Evolutionary conservation across 2,888 invertebrate species (phyloP).

Genomic region (Drosophila fulvimacula): DNA sequence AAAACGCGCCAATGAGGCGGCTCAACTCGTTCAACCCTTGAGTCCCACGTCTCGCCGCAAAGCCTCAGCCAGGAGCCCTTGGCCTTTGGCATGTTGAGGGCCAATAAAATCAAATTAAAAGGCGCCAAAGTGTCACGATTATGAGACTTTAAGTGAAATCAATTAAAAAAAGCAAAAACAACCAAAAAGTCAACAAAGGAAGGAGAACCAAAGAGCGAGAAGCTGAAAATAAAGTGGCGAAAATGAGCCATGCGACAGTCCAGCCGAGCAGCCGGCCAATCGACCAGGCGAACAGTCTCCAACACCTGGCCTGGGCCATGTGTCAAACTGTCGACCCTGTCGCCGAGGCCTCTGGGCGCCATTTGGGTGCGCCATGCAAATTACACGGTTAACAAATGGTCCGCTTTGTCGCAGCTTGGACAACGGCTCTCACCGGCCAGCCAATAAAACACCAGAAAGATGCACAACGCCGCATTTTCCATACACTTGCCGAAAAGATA

Average conservation of each 20-base stretch:
- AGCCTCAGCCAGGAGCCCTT: too few species aligned
- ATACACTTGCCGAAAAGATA: constrained; percentile 10
- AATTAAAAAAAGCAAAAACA: constrained; percentile 64
- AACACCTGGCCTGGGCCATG: constrained; percentile 45
- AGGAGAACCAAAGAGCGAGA: neutral
- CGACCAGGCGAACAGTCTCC: neutral
- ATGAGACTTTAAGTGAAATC: constrained; percentile 79
- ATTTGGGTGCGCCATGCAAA: constrained; percentile 68
- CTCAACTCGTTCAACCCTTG: constrained; percentile 54
- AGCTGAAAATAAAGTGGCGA: constrained; percentile 14
- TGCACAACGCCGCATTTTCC: constrained; percentile 1
- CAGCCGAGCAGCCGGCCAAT: neutral
- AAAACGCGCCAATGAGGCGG: constrained; percentile 75
- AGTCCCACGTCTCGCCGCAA: neutral
- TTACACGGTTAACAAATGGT: constrained; percentile 69
- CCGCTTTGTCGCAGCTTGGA: constrained; percentile 11
- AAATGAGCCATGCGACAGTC: constrained; percentile 1
- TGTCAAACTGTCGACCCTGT: constrained; percentile 61
- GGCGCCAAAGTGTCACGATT: constrained; percentile 81
- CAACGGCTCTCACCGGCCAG: neutral
- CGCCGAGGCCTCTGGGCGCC: constrained; percentile 40
- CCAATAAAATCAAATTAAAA: constrained; percentile 81
- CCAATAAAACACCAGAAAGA: constrained; percentile 4
- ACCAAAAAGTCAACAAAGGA: constrained; percentile 6
- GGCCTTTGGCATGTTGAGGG: constrained; percentile 57